Base-by-base conservation (phyloP, 2,113 vertebrate genomes). In the Gallinago media region DNA sequence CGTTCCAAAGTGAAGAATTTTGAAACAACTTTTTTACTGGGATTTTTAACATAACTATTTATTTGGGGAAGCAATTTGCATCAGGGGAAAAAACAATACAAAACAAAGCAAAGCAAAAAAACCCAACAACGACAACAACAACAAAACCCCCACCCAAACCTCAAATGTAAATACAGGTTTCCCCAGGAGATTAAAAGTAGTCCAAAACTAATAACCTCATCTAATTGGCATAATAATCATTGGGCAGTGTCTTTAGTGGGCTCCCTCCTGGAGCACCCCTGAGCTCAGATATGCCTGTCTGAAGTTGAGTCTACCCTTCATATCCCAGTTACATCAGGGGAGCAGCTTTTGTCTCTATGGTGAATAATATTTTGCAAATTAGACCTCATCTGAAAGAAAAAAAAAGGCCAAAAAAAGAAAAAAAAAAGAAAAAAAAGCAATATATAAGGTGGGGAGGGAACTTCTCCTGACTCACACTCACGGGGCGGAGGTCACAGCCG, bases 191-290 rank as follows among this genome's bases (percentile, higher is more conserved):
- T 68, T 85, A 94, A 93, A 97, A 96, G 29, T 82, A 92, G 89
- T 94, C 86, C 87, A 93, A 92, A 94, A 91, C 85, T 93, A 96
- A 96, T 91, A 92, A 76, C 36, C 52, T 93, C 63, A 87, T 88
- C 47, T 95, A 85, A 97, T 96, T 92, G 92, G 89, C 56, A 49
- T 94, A 92, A 90, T 70, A 54, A 79, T 91, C 56, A 58, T 40
- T 44, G 80, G 0, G 0, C 44, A 87, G 55, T 59, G 22, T 34
- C 31, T 84, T 52, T 9, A 21, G 15, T 34, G 40, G 78, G 62
- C 40, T 70, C 44, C 44, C n/a, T 76, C 0, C 0, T 5, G 1
- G 55, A 59, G 29, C n/a, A 3, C 62, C 15, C 86, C 61, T 84
- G 73, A 91, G 92, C 56, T 78, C 72, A 71, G 56, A 72, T 59